Conservation (phyloP, 2,797 vertebrate species). For the Pipistrellus pygmaeus region DNA sequence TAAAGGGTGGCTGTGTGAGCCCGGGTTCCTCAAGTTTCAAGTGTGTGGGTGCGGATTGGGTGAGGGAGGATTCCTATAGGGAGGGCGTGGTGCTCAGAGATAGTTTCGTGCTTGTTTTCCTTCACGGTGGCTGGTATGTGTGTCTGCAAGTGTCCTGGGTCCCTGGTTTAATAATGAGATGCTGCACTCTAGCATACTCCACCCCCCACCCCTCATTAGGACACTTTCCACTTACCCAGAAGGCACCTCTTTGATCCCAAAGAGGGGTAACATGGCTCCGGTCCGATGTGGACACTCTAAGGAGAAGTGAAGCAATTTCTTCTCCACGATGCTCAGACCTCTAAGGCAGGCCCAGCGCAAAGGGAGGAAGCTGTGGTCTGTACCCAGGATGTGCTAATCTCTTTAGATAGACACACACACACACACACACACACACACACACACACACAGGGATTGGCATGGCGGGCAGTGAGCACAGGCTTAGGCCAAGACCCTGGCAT, state of each 20-base stretch:
- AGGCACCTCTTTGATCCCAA: not conserved
- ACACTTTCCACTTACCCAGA: not conserved
- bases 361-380: conserved; percentile 83
- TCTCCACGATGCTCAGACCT: conserved; percentile 55
- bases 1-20: not conserved
- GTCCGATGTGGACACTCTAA: conserved; percentile 83
- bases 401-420: conserved; percentile 33
- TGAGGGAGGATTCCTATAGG: not conserved
- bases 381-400: conserved; percentile 81
- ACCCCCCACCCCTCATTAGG: too few relatives aligned
- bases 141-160: not conserved
- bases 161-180: not conserved
- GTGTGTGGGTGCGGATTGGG: conserved; percentile 58
- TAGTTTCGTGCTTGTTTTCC: conserved; percentile 43
- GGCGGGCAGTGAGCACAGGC: not conserved
- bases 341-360: conserved; percentile 64
- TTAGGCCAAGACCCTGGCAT: not conserved
- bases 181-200: not conserved
- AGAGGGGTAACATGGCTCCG: conserved; percentile 77
- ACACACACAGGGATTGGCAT: conserved; percentile 55
- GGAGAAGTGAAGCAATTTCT: conserved; percentile 81
- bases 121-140: not conserved
- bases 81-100: not conserved
- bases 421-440: not conserved
- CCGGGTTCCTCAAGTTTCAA: conserved; percentile 7